These are phyloP conservation scores for Acromyrmex charruanus DNA, from an alignment of 1,140 invertebrate genomes.

Conservation along the genomic window DNA sequence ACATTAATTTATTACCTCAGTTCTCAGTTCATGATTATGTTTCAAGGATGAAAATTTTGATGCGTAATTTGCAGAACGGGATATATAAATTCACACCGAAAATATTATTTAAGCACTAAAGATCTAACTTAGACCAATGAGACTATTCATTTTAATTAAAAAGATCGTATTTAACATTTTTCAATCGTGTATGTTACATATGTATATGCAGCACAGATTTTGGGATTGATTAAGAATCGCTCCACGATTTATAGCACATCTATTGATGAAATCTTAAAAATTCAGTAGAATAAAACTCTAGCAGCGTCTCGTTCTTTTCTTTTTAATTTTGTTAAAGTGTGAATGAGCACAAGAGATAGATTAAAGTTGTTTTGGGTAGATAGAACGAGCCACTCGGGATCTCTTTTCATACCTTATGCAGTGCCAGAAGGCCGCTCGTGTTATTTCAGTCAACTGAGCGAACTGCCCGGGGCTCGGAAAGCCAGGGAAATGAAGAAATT, in stretches of 20 bases:
- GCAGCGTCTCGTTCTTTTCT: neutral
- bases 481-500: conserved; percentile 40
- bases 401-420: conserved; percentile 22
- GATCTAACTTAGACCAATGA: too few relatives aligned
- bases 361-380: conserved; percentile 31
- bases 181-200: neutral
- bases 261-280: conserved; percentile 22
- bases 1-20: too few relatives aligned
- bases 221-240: conserved; percentile 21
- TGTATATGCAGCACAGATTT: neutral
- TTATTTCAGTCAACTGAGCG: conserved; percentile 65
- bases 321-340: conserved; percentile 6
- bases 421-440: conserved; percentile 3
- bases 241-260: conserved; percentile 1
- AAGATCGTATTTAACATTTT: neutral
- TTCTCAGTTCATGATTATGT: too few relatives aligned
- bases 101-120: too few relatives aligned
- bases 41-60: too few relatives aligned
- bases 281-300: neutral
- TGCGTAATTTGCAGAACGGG: too few relatives aligned
- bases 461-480: conserved; percentile 40
- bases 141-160: too few relatives aligned
- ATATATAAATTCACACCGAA: too few relatives aligned
- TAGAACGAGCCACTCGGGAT: conserved; percentile 2
- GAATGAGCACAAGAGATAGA: neutral